Conservation (phyloP, 1,140 invertebrate species). For the Drosophila truncata region DNA sequence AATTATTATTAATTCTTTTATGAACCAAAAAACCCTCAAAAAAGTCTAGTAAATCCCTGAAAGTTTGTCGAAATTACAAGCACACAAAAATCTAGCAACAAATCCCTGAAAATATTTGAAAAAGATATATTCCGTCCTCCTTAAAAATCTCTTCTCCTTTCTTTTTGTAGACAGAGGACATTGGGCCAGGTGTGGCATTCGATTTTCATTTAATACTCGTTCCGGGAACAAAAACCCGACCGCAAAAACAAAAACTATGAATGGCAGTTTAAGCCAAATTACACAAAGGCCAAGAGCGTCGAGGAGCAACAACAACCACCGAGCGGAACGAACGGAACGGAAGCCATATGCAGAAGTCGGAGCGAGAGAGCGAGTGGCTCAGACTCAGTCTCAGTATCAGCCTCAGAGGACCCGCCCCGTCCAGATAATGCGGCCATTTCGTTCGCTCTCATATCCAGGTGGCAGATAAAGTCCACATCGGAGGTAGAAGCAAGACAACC, state of each 20-base stretch:
- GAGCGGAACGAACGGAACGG: slow-evolving; percentile 72
- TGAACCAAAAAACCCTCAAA: neutral
- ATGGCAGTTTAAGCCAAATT: slow-evolving; percentile 84
- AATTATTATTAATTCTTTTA: neutral
- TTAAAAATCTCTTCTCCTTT: slow-evolving; percentile 9
- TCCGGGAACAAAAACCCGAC: slow-evolving; percentile 62
- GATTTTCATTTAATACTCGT: slow-evolving; percentile 58
- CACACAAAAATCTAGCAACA: slow-evolving; percentile 11
- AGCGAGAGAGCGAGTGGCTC: slow-evolving; percentile 14
- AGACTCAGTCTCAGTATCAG: too few species aligned
- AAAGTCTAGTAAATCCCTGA: neutral
- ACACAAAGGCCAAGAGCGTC: slow-evolving; percentile 68
- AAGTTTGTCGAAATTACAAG: slow-evolving; percentile 8
- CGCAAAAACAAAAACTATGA: slow-evolving; percentile 82
- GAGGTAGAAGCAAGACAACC: slow-evolving; percentile 52
- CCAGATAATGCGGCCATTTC: slow-evolving; percentile 30
- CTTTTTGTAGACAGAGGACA: slow-evolving; percentile 27
- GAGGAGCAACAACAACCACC: slow-evolving; percentile 39
- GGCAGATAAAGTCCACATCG: slow-evolving; percentile 82
- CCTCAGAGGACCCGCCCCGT: slow-evolving; percentile 67
- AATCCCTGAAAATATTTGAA: slow-evolving; percentile 26
- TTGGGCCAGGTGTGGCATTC: slow-evolving; percentile 58
- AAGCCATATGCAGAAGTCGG: slow-evolving; percentile 75
- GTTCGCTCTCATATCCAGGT: slow-evolving; percentile 50
- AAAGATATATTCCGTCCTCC: slow-evolving; percentile 4